Conservation (phyloP, 1,140 invertebrate species). For the Latrodectus geometricus region DNA sequence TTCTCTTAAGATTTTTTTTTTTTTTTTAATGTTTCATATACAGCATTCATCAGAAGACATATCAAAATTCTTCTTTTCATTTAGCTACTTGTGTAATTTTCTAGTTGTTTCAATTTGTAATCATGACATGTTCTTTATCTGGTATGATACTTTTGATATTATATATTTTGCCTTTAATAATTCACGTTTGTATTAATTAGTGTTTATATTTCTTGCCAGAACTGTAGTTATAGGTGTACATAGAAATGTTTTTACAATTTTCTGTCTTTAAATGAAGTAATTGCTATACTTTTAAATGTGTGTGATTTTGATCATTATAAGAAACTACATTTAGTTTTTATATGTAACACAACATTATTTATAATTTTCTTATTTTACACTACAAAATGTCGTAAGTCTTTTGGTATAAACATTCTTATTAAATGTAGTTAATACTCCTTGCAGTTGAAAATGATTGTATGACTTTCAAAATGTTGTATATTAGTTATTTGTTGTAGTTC, state of each 20-base stretch:
- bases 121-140: slow-evolving; percentile 29
- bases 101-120: slow-evolving; percentile 49
- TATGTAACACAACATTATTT: slow-evolving; percentile 23
- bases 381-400: slow-evolving; percentile 28
- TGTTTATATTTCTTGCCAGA: slow-evolving; percentile 48
- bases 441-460: slow-evolving; percentile 55
- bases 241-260: slow-evolving; percentile 32
- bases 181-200: slow-evolving; percentile 22
- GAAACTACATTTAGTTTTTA: slow-evolving; percentile 36
- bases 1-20: not conserved
- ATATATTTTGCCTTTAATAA: slow-evolving; percentile 52
- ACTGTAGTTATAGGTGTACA: slow-evolving; percentile 46
- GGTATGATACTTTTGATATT: slow-evolving; percentile 47
- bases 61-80: slow-evolving; percentile 42
- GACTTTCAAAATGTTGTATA: slow-evolving; percentile 58
- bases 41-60: slow-evolving; percentile 25
- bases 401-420: slow-evolving; percentile 48
- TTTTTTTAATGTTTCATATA: too few relatives aligned
- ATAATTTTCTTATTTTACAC: slow-evolving; percentile 38
- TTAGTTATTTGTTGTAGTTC: slow-evolving; percentile 60
- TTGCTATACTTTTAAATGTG: slow-evolving; percentile 43
- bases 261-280: slow-evolving; percentile 30
- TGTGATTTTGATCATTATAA: slow-evolving; percentile 41
- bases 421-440: slow-evolving; percentile 41
- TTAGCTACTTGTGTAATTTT: slow-evolving; percentile 49